Base-by-base conservation (phyloP, 2,888 invertebrate species). In the Drosophila mayaguana region DNA sequence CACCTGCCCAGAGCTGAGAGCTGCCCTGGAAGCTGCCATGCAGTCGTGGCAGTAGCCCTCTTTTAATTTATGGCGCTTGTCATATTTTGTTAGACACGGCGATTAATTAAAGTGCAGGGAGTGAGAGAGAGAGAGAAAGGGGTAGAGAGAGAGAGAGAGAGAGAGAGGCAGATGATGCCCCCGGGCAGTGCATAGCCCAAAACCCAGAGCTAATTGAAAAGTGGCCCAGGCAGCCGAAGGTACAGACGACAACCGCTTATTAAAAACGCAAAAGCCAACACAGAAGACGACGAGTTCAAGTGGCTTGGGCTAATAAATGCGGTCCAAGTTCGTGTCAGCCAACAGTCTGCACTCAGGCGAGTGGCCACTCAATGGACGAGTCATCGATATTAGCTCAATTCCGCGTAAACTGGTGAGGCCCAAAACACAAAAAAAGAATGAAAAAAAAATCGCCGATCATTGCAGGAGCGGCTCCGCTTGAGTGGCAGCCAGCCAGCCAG, bases 341-440 rank as follows among this genome's bases (percentile, higher is more conserved):
- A 45, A 63, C 53, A 32, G 72, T 25, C 36, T 59, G 50, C 51
- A 63, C 59, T 46, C 43, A 57, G 25, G 51, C 51, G 79, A 61
- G 62, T 51, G 80, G 88, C 85, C 86, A 89, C 86, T 85, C 86
- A 85, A 88, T 80, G 88, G 69, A 60, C 80, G 73, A 86, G 86
- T 90, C 86, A 90, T 86, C 88, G 89, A 90, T 87, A 87, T 87
- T 87, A 89, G 87, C 90, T 83, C 89, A 89, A 87, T 87, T 87
- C 87, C 72, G 89, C 84, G 80, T 83, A 89, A 80, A 60, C 68
- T 62, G 78, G 50, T 59, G 53, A 64, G 61, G 42, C 62, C 54
- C 53, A 32, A n/a, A 28, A 20, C 0, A 5, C 6, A 6, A 38
- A 56, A 70, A 28, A 36, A 59, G 51, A 69, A 6, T 25, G 25